These are phyloP conservation scores for Drosophila prolongata DNA, from an alignment of 2,888 invertebrate species.

Conservation along the genomic window DNA sequence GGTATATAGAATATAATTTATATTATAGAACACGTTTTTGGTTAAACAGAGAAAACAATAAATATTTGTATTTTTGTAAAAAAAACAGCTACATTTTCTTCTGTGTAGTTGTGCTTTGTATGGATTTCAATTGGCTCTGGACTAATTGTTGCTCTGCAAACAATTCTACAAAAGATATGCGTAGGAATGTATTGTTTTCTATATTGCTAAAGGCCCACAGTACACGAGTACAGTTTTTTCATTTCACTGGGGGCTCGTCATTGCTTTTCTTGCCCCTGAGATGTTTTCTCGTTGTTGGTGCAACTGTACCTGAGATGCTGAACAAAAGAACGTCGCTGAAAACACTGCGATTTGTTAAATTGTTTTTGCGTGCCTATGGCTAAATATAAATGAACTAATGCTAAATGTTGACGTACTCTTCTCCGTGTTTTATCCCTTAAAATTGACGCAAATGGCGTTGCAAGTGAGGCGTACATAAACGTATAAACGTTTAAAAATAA, in stretches of 20 bases:
- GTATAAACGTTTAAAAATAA: conserved; percentile 9
- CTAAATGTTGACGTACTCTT: conserved; percentile 65
- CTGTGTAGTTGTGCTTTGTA: conserved; percentile 3
- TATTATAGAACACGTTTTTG: too few species aligned
- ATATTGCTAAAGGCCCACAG: not conserved
- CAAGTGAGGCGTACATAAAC: conserved; percentile 33
- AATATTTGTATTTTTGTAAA: too few species aligned
- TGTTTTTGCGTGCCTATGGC: conserved; percentile 46
- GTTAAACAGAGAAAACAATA: too few species aligned
- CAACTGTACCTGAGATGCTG: conserved; percentile 68
- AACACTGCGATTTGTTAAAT: conserved; percentile 63
- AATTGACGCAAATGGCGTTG: conserved; percentile 72
- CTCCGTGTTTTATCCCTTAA: conserved; percentile 44
- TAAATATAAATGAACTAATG: conserved; percentile 70
- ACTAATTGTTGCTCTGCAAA: conserved; percentile 1
- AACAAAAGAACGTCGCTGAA: conserved; percentile 26
- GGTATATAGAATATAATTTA: too few species aligned
- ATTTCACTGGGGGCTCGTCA: conserved; percentile 60
- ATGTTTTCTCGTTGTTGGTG: conserved; percentile 45
- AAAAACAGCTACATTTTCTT: not conserved
- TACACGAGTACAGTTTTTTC: conserved; percentile 3
- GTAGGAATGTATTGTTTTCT: conserved; percentile 2
- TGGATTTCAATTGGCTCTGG: conserved; percentile 1
- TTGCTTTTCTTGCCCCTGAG: conserved; percentile 13
- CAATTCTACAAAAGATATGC: too few species aligned